Base-by-base conservation (phyloP, 1,140 invertebrate species). In the Nasonia longicornis region DNA sequence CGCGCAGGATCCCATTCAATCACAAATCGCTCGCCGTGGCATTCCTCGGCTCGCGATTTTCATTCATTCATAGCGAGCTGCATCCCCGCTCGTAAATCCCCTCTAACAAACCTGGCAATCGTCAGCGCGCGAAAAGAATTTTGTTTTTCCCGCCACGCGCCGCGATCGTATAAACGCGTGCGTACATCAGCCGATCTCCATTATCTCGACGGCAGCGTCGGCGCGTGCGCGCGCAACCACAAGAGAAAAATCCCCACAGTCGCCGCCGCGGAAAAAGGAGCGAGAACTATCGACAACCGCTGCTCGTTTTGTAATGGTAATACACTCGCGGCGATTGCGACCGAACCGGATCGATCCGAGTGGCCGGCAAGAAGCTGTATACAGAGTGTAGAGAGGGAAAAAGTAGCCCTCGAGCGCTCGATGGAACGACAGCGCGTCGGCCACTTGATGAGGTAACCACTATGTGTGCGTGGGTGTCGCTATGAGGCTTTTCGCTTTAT, bases 251-350 rank as follows among this genome's bases (percentile, higher is more conserved):
- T 42, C 7, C 38, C 38, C 31, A 35, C 31, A 6, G 26, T n/a
- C 22, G 10, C 10, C 7, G 31, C 31, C 31, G 31, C 31, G 22
- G 66, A 67, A 31, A 67, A 58, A 31, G 29, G 26, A 67, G 66
- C 10, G 66, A 67, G 64, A 77, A 67, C 35, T 31, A 76, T 20
- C 14, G 2, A 2, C 8, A 26, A 45, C 29, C 11, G 8, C n/a
- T 29, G 76, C n/a, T 77, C 52, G 35, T 73, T 73, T 73, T 73
- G 78, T 66, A 73, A 73, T 79, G 78, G 78, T 79, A 73, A 79
- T 79, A 20, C 45, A 69, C 66, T 35, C 14, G 35, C 3, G 48
- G 74, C 20, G 8, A 76, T 77, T 14, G 31, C 69, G 78, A 73
- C 35, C n/a, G 69, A 79, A 79, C 78, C 78, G 78, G 78, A 79